A percentile compares a stretch with the other conserved stretches of the same genome.
These are phyloP conservation scores for Anoplophora glabripennis DNA, from an alignment of 1,140 invertebrate genomes.

Conservation along the genomic window DNA sequence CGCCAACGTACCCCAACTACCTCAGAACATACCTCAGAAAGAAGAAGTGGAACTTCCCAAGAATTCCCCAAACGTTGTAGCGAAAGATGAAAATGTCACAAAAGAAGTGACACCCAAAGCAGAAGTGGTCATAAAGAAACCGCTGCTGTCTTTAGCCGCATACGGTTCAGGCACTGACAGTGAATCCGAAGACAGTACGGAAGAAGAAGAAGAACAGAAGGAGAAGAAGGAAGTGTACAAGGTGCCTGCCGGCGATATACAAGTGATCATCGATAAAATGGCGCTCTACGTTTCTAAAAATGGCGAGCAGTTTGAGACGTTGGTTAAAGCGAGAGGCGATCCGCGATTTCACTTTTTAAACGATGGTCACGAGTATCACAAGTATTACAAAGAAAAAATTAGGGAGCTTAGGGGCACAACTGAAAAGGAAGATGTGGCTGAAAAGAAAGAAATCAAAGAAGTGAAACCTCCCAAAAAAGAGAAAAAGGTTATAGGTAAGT, in stretches of 20 bases:
- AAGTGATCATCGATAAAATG: constrained; percentile 93
- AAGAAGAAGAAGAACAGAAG: constrained; percentile 21
- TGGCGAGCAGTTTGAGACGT: constrained; percentile 86
- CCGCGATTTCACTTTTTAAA: constrained; percentile 80
- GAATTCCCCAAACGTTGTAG: not conserved
- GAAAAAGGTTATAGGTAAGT: constrained; percentile 42
- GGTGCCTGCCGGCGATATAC: constrained; percentile 73
- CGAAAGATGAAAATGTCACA: constrained; percentile 3
- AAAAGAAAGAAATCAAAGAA: constrained; percentile 36
- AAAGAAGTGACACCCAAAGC: not conserved
- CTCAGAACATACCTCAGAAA: constrained; percentile 5
- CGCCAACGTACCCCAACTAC: constrained; percentile 21
- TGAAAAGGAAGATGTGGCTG: constrained; percentile 29
- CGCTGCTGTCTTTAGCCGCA: constrained; percentile 53
- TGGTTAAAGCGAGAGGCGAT: constrained; percentile 83
- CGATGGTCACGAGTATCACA: constrained; percentile 67
- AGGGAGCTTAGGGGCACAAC: constrained; percentile 51
- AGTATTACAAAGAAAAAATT: constrained; percentile 64
- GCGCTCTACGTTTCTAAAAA: constrained; percentile 93
- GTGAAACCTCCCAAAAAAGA: constrained; percentile 32
- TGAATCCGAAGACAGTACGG: constrained; percentile 48
- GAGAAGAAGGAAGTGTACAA: constrained; percentile 18
- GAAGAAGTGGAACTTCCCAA: constrained; percentile 6
- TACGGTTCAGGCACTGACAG: constrained; percentile 55
- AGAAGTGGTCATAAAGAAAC: constrained; percentile 26